These are phyloP conservation scores for Perognathus longimembris DNA, from an alignment of 2,113 vertebrate genomes.

Conservation along the genomic window DNA sequence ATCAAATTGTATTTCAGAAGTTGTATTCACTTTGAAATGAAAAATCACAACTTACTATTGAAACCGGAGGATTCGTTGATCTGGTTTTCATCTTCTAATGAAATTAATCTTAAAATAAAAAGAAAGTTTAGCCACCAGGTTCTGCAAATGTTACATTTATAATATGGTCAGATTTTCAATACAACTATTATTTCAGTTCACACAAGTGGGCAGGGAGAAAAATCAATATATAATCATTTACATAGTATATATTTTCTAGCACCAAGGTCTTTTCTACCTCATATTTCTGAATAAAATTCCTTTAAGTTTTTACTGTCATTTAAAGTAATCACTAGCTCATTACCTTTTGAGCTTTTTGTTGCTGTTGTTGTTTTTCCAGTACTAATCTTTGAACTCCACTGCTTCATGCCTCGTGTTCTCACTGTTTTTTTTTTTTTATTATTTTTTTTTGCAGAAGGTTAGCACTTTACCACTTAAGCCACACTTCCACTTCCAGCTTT, in stretches of 20 bases:
- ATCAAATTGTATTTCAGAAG: background rate
- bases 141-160: constrained; percentile 36
- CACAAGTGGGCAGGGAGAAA: background rate
- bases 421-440: no score
- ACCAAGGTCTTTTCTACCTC: background rate
- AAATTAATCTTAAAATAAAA: constrained; percentile 91
- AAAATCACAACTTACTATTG: constrained; percentile 71
- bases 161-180: background rate
- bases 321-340: background rate
- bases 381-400: no score
- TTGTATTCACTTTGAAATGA: background rate
- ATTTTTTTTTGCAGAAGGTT: no score
- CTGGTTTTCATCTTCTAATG: constrained; percentile 89
- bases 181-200: background rate
- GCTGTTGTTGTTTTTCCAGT: no score
- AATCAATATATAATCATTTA: background rate
- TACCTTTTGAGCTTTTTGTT: no score
- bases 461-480: no score
- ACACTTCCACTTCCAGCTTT: no score
- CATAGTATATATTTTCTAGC: background rate
- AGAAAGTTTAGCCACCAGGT: constrained; percentile 32
- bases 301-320: background rate
- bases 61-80: constrained; percentile 80
- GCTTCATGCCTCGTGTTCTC: no score
- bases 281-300: constrained; percentile 15